Evolutionary conservation across 2,888 invertebrate genomes (phyloP).

Genomic region (Colletes collaris): DNA sequence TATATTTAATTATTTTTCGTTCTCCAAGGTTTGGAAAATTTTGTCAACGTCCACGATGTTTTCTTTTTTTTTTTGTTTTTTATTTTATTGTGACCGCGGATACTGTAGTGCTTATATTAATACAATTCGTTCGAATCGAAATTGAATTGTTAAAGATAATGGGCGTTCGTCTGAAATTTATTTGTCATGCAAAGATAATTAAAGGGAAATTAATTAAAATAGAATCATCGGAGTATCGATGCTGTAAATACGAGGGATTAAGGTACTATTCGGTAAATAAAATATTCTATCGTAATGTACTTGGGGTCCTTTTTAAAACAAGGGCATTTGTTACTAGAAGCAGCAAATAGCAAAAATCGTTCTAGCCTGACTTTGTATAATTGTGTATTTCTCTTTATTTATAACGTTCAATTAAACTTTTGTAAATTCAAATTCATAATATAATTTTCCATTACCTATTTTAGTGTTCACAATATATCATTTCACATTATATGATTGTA

Average conservation of each 20-base stretch:
- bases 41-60: no score
- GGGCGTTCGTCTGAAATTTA: no score
- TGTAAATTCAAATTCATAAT: conserved; percentile 68
- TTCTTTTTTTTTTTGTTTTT: no score
- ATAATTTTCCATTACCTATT: conserved; percentile 66
- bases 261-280: no score
- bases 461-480: conserved; percentile 65
- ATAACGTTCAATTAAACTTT: conserved; percentile 70
- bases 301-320: background rate
- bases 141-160: background rate
- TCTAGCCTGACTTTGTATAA: conserved; percentile 54
- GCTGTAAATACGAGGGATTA: no score
- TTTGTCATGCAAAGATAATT: background rate
- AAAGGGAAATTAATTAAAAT: background rate
- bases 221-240: background rate
- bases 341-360: conserved; percentile 33
- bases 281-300: background rate
- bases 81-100: no score
- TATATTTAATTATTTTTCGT: no score
- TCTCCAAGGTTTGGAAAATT: no score
- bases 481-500: conserved; percentile 66
- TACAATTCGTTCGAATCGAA: background rate
- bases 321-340: background rate
- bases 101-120: no score
- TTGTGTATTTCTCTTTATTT: conserved; percentile 68